Conservation (phyloP, 2,888 invertebrate species). For the Nomada hirtipes region DNA sequence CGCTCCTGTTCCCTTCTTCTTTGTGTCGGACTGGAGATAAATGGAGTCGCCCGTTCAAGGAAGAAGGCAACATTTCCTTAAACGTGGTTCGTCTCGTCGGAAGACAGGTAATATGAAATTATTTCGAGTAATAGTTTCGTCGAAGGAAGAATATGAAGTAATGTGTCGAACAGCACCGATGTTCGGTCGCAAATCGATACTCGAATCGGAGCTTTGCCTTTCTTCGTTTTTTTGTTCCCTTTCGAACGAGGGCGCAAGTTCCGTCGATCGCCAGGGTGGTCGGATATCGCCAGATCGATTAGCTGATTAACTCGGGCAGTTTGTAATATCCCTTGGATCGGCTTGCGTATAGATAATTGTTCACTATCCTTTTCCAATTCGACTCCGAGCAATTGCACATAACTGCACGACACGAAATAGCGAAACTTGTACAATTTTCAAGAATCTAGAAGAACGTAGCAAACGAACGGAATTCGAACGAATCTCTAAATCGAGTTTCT, state of each 20-base stretch:
- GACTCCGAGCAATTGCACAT: too few relatives aligned
- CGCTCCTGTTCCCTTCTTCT: too few relatives aligned
- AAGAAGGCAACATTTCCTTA: background rate
- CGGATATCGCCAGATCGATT: background rate
- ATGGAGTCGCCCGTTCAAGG: background rate
- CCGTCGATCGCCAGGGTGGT: background rate
- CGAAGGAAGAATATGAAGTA: constrained; percentile 4
- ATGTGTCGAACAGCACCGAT: constrained; percentile 39
- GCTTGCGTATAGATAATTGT: too few relatives aligned
- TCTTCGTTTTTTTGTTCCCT: background rate
- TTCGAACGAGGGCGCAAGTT: constrained; percentile 28
- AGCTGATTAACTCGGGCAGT: too few relatives aligned
- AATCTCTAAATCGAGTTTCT: too few relatives aligned
- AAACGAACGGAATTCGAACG: too few relatives aligned
- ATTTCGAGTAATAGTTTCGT: background rate
- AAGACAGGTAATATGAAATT: background rate
- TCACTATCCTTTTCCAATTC: too few relatives aligned
- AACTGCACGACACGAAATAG: too few relatives aligned
- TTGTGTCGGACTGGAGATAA: background rate
- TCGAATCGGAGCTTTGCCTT: constrained; percentile 16
- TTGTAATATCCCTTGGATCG: background rate
- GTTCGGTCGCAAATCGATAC: constrained; percentile 8
- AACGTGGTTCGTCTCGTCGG: background rate
- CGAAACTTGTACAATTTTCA: too few relatives aligned
- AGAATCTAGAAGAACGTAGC: too few relatives aligned